A percentile compares a stretch with the other conserved stretches of the same genome.
These are phyloP conservation scores for Natator depressus DNA, from an alignment of 2,113 vertebrate species.

Conservation along the genomic window DNA sequence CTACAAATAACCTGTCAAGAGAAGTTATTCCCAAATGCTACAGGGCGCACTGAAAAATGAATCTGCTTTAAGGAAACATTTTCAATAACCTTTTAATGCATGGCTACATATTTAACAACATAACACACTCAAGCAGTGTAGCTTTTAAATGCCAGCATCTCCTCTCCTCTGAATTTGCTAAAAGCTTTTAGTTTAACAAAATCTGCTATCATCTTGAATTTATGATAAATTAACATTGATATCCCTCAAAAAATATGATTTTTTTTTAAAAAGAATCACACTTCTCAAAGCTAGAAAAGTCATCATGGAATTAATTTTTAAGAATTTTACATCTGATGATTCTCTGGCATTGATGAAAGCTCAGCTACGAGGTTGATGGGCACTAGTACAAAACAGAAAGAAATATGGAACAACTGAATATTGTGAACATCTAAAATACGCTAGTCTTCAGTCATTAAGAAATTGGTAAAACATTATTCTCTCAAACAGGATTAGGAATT, in stretches of 20 bases:
- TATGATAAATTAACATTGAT: not conserved
- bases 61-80: constrained; percentile 5
- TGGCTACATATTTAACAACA: not conserved
- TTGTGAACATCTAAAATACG: not conserved
- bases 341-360: not conserved
- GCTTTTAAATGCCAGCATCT: constrained; percentile 26
- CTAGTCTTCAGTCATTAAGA: not conserved
- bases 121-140: not conserved
- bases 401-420: not conserved
- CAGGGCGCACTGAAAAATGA: not conserved
- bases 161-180: not conserved
- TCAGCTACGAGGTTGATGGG: accelerated
- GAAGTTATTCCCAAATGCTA: constrained; percentile 4
- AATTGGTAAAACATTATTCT: not conserved
- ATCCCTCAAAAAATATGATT: not conserved
- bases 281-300: not conserved
- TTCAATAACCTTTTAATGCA: not conserved
- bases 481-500: not conserved
- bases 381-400: not conserved
- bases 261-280: not conserved
- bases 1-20: not conserved
- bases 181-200: not conserved
- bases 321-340: not conserved
- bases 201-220: not conserved
- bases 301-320: not conserved